Evolutionary conservation across 1,140 invertebrate species (phyloP).

Genomic region (Polypedilum vanderplanki): DNA sequence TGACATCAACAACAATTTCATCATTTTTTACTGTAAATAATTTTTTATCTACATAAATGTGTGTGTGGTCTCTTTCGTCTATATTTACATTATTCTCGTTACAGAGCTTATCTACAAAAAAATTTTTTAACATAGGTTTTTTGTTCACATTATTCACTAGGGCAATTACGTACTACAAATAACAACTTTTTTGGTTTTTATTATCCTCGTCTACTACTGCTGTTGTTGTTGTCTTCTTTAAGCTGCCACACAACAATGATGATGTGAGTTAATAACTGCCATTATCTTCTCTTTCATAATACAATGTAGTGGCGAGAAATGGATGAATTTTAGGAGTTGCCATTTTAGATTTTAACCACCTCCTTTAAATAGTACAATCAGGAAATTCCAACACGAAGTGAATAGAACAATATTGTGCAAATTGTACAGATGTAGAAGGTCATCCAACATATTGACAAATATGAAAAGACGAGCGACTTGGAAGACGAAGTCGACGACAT

Average conservation of each 20-base stretch:
- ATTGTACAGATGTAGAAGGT: slow-evolving; percentile 16
- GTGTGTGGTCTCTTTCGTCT: background rate
- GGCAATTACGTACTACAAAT: background rate
- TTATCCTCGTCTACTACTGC: background rate
- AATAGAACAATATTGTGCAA: slow-evolving; percentile 22
- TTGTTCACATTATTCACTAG: slow-evolving; percentile 1
- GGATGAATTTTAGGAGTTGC: background rate
- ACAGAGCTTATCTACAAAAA: background rate
- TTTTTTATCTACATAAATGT: background rate
- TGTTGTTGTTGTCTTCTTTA: background rate
- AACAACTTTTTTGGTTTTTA: background rate
- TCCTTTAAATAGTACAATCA: slow-evolving; percentile 27
- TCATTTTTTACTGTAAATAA: background rate
- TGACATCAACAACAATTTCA: background rate
- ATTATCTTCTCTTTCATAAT: background rate
- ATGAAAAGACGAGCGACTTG: slow-evolving; percentile 1
- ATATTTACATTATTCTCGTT: background rate
- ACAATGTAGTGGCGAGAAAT: background rate
- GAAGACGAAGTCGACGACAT: background rate
- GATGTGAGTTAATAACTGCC: background rate
- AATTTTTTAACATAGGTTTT: background rate
- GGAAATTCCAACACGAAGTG: slow-evolving; percentile 25
- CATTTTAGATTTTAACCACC: slow-evolving; percentile 15
- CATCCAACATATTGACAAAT: slow-evolving; percentile 20
- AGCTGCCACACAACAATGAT: background rate